These are phyloP conservation scores for Orius laevigatus DNA, from an alignment of 1,140 invertebrate genomes.

Conservation along the genomic window DNA sequence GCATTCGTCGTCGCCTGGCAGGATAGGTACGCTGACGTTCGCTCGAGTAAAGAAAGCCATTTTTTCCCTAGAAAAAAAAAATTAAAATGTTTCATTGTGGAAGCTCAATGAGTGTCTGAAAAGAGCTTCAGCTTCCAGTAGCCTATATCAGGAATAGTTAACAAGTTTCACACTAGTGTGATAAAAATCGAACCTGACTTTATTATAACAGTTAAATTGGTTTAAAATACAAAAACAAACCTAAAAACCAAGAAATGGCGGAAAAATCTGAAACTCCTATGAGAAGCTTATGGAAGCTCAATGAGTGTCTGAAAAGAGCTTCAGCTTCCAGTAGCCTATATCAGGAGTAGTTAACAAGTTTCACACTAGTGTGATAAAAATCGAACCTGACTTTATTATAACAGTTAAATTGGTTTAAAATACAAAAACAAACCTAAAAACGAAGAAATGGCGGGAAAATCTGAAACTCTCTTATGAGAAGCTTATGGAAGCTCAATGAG, in stretches of 20 bases:
- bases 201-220: not conserved
- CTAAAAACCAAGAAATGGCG: not conserved
- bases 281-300: no score
- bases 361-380: not conserved
- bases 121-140: not conserved
- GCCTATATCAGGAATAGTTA: not conserved
- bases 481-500: no score
- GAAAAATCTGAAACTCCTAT: no score
- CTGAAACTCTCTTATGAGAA: no score
- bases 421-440: not conserved
- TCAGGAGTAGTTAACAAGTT: not conserved
- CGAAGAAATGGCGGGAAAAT: not conserved
- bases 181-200: not conserved
- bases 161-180: not conserved
- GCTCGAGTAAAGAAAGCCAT: constrained; percentile 85
- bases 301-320: no score
- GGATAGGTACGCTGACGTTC: constrained; percentile 55
- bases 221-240: not conserved
- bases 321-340: not conserved
- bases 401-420: not conserved
- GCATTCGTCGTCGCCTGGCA: constrained; percentile 43
- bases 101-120: no score
- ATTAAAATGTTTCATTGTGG: not conserved
- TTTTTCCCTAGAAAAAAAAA: constrained; percentile 59
- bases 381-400: not conserved